Evolutionary conservation across 2,888 invertebrate species (phyloP), one percentile per base, ranked within the genome.

Genomic region (Keiferia lycopersicella): DNA sequence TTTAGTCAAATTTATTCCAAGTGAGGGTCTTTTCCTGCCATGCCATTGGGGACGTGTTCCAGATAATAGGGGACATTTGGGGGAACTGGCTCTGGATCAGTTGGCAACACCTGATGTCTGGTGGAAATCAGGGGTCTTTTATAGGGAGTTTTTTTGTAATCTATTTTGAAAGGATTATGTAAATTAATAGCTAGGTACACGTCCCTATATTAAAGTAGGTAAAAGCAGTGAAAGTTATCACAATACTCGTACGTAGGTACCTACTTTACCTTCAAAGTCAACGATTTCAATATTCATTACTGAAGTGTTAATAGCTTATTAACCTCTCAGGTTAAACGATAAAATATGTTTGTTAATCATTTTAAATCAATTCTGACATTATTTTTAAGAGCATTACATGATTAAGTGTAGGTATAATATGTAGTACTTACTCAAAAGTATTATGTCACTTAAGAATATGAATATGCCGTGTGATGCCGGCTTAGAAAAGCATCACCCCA

Each of bases 51-150:
- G 87, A 88, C 87, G 88, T 88, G 86, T 86, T 84, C 71, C 76
- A 82, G 83, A 86, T 88, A 87, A 89, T 87, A 84, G 82, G 65
- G 39, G 56, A 30, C 77, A 81, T 84, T 86, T 45, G 16, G n/a
- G 82, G 64, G 58, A 60, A 30, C 77, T 84, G 86, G 82, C 82
- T 78, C 79, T 77, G 80, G 83, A 87, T 84, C 87, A 81, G 80
- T 90, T 86, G 76, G 74, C 73, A 75, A 84, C 91, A 91, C 91
- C 91, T 91, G 91, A 90, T 90, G 83, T 87, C 83, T 74, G 16
- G n/a, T 45, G 45, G 45, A 45, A 73, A 76, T 62, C 30, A 61
- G 65, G 64, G 56, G 8, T 67, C 67, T 67, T 74, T 78, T 81
- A 14, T 45, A 8, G 20, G 20, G n/a, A 34, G 45, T 20, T 26